Base-by-base conservation (phyloP, 2,888 invertebrate species). In the Orgyia antiqua region DNA sequence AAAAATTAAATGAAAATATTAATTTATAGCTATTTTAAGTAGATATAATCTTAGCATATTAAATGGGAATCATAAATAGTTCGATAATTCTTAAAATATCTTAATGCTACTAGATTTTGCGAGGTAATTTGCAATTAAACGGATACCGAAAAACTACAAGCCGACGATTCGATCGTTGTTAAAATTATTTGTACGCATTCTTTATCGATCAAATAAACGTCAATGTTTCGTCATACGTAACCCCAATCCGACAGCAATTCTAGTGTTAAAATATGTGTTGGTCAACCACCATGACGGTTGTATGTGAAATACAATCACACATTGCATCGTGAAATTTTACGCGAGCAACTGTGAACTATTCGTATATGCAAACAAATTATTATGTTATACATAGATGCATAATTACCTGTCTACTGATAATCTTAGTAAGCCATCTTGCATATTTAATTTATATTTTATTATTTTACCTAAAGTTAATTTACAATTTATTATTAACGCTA, bases 391-490 rank as follows among this genome's bases (percentile, higher is more conserved):
- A 41, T 39, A 50, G 29, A 43, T 39, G 30, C 35, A 38, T 52
- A 51, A 51, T 52, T 51, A 34, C 15, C 39, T 33, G 28, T 25
- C 27, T 33, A 39, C 28, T 12, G 6, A 31, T 30, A 47, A 64
- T 71, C 68, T 70, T 45, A 56, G 54, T 65, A 57, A 66, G 52
- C 50, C 68, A 71, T 71, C 68, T 53, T 15, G 15, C 6, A 15
- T 15, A 15, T 6, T 4, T 6, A 15, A 4, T 15, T 4, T 15
- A 15, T 4, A 6, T 15, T 15, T 15, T 15, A 15, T n/a, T n/a
- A n/a, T n/a, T n/a, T n/a, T n/a, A n/a, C n/a, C n/a, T n/a, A n/a
- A n/a, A n/a, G n/a, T 15, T 15, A 15, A 4, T 4, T 15, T 15
- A 15, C 6, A 15, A 15, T 15, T 15, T 15, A 15, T 15, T 15